Percentiles rank a stretch among this genome's conserved stretches.
Evolutionary conservation across 1,140 invertebrate genomes (phyloP).

Genomic region (Tetramorium parvispinum): DNA sequence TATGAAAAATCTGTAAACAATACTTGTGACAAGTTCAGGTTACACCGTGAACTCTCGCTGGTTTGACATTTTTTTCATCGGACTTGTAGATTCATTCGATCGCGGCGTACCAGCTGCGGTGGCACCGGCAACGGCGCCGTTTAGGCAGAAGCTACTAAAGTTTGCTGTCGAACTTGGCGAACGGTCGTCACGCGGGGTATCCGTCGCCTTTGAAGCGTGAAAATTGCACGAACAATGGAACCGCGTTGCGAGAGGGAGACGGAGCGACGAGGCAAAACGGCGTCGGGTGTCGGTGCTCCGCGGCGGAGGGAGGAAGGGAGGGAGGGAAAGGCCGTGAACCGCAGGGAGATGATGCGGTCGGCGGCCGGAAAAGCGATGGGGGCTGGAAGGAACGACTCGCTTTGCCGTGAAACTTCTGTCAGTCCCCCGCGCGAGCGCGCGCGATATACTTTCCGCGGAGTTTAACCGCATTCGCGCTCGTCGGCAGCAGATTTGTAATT

Average conservation of each 20-base stretch:
- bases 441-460: conserved; percentile 53
- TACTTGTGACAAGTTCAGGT: neutral
- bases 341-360: neutral
- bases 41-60: neutral
- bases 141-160: conserved; percentile 68
- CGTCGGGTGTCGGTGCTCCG: neutral
- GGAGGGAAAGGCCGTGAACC: neutral
- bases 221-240: conserved; percentile 70
- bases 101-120: conserved; percentile 54
- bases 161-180: conserved; percentile 69
- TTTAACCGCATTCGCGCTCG: conserved; percentile 49
- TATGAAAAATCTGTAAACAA: neutral
- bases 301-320: too few species aligned
- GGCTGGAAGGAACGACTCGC: conserved; percentile 1
- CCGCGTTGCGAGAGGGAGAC: conserved; percentile 26
- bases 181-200: conserved; percentile 59
- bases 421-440: neutral
- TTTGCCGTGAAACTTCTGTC: conserved; percentile 52
- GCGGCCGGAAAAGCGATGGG: conserved; percentile 24
- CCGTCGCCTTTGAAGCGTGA: conserved; percentile 71
- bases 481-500: conserved; percentile 42
- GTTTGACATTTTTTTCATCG: conserved; percentile 32
- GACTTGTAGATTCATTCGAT: conserved; percentile 23
- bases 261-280: neutral
- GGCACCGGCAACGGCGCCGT: conserved; percentile 16